Percentiles rank a stretch among this genome's conserved stretches.
Evolutionary conservation across 2,888 invertebrate species (phyloP).

Genomic region (Ceratothoa steindachneri): DNA sequence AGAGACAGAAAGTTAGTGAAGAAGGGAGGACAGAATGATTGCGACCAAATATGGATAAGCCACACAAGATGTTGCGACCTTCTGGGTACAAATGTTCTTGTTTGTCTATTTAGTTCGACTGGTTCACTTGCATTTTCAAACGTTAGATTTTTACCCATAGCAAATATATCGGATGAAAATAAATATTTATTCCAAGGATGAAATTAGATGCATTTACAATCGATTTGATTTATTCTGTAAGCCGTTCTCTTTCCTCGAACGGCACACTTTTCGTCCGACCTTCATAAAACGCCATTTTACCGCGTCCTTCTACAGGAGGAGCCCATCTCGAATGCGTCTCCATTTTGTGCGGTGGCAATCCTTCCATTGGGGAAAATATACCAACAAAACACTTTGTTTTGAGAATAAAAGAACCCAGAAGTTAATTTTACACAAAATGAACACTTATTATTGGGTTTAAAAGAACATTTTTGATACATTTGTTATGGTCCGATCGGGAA

Average conservation of each 20-base stretch:
- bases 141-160: not conserved
- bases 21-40: not conserved
- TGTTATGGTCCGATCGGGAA: not conserved
- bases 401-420: not conserved
- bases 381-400: not conserved
- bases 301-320: not conserved
- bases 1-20: not conserved
- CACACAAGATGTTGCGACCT: not conserved
- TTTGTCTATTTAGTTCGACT: not conserved
- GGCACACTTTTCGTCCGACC: too few species aligned
- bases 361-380: too few species aligned
- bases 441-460: not conserved
- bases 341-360: not conserved
- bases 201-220: too few species aligned
- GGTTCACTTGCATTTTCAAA: not conserved
- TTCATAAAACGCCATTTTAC: not conserved
- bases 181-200: too few species aligned
- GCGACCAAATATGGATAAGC: not conserved
- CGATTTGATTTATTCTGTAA: too few species aligned
- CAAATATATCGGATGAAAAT: too few species aligned
- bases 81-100: not conserved
- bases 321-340: not conserved
- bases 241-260: too few species aligned
- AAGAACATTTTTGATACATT: not conserved
- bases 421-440: not conserved